Percentiles rank a stretch among this genome's conserved stretches.
Conservation (phyloP, 2,888 invertebrate species). For the Hybos culiciformis region DNA sequence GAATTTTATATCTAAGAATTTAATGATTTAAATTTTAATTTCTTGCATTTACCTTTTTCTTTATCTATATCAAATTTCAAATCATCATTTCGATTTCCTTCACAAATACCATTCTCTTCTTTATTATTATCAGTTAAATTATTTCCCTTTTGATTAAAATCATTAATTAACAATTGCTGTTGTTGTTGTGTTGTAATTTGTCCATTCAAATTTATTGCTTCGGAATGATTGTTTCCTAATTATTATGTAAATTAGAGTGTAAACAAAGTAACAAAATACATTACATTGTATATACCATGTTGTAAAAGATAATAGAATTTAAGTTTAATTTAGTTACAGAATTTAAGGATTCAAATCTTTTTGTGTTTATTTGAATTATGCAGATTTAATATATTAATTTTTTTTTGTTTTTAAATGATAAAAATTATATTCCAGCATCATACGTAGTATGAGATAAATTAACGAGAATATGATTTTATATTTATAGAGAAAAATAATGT, state of each 20-base stretch:
- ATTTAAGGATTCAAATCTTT: too few relatives aligned
- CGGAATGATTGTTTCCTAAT: conserved; percentile 13
- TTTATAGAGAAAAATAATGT: too few relatives aligned
- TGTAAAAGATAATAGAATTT: too few relatives aligned
- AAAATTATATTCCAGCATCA: too few relatives aligned
- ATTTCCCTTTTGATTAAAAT: neutral
- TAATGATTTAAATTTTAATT: neutral
- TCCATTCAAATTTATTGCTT: conserved; percentile 11
- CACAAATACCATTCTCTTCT: conserved; percentile 16
- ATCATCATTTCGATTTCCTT: conserved; percentile 29
- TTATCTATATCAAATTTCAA: conserved; percentile 17
- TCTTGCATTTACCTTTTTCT: neutral
- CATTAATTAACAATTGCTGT: neutral
- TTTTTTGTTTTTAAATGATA: too few relatives aligned
- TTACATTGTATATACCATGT: too few relatives aligned
- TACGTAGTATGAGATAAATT: too few relatives aligned
- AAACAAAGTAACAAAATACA: neutral
- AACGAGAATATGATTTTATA: too few relatives aligned
- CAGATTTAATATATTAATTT: too few relatives aligned
- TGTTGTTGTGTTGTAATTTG: conserved; percentile 10
- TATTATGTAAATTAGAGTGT: conserved; percentile 16
- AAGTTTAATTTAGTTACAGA: too few relatives aligned
- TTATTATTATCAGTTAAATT: conserved; percentile 2
- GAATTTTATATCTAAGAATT: neutral
- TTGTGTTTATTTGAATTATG: too few relatives aligned